A percentile compares a stretch with the other conserved stretches of the same genome.
These are phyloP conservation scores for Julus scandinavius DNA, from an alignment of 2,888 invertebrate genomes.

Conservation along the genomic window DNA sequence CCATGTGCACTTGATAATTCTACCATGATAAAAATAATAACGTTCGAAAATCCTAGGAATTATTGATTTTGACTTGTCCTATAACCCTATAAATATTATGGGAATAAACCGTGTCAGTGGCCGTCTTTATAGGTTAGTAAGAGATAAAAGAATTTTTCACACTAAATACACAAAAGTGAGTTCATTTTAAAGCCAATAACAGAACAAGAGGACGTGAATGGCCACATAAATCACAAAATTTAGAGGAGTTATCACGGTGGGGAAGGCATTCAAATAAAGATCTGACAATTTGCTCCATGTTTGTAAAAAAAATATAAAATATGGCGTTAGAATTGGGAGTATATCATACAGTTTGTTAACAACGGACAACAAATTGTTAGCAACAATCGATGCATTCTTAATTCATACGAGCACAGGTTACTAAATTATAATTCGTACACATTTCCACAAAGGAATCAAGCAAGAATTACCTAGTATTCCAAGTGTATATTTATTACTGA, in stretches of 20 bases:
- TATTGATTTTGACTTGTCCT: background rate
- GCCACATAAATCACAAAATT: slow-evolving; percentile 7
- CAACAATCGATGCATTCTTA: background rate
- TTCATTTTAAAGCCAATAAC: background rate
- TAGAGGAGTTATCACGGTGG: background rate
- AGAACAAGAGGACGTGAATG: background rate
- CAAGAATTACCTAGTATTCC: no score
- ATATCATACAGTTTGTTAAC: background rate
- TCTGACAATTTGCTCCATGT: background rate
- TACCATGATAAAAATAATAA: background rate
- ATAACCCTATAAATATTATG: slow-evolving; percentile 5
- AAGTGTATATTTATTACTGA: no score
- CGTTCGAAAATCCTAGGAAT: background rate
- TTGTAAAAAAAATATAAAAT: background rate
- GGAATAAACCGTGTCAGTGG: slow-evolving; percentile 6
- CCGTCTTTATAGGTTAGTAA: slow-evolving; percentile 34
- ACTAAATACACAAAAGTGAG: slow-evolving; percentile 24
- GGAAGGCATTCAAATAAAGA: background rate
- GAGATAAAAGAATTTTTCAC: background rate
- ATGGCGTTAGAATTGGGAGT: background rate
- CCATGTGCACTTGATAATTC: background rate
- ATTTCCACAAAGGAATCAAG: no score
- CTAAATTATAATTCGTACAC: no score
- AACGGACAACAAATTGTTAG: background rate
- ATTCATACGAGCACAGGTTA: background rate